phyloP scores from a whole-genome alignment of 2,113 vertebrate genomes.

The Sorex fumeus region DNA sequence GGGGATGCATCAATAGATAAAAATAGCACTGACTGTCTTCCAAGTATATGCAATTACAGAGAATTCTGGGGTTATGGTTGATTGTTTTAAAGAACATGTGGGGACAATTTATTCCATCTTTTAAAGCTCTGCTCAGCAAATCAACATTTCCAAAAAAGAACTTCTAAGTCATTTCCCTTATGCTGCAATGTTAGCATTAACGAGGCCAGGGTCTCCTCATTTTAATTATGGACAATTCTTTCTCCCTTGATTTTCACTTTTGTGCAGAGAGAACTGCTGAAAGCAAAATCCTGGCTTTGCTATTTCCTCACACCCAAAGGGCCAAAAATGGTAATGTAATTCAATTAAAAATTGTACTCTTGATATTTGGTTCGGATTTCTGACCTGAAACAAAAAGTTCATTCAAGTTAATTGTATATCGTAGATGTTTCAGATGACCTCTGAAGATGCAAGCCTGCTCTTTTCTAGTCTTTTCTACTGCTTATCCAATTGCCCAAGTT shows the following conservation, averaged over 20 bases:
- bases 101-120: constrained; percentile 57
- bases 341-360: constrained; percentile 52
- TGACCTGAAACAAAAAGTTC: constrained; percentile 50
- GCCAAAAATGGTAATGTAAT: constrained; percentile 54
- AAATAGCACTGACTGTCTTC: constrained; percentile 75
- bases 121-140: constrained; percentile 54
- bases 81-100: constrained; percentile 21
- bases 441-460: neutral
- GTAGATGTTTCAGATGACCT: neutral
- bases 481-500: neutral
- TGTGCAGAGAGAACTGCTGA: neutral
- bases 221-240: constrained; percentile 38
- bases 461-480: neutral
- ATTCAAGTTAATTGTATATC: constrained; percentile 28
- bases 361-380: neutral
- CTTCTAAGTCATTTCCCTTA: constrained; percentile 56
- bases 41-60: constrained; percentile 75
- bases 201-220: neutral
- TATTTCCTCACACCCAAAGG: neutral
- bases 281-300: constrained; percentile 7
- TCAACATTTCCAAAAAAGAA: neutral
- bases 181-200: constrained; percentile 39
- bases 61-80: constrained; percentile 62
- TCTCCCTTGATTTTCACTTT: constrained; percentile 4
- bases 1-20: constrained; percentile 45